phyloP scores from a whole-genome alignment of 2,113 vertebrate genomes.

The Nothobranchius furzeri region DNA sequence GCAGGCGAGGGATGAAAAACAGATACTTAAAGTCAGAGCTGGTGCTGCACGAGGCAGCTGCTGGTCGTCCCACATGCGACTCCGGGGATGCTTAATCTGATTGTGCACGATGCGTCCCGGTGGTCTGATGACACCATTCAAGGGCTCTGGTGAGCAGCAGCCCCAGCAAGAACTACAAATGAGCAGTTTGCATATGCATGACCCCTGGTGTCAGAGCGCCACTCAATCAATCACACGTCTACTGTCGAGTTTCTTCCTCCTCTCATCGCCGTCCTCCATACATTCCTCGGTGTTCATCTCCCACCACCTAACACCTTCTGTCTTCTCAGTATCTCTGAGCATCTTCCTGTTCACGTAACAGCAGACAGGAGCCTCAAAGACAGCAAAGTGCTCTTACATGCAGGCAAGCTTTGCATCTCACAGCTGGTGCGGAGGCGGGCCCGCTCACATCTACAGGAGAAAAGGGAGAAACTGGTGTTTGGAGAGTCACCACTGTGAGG shows the following conservation, averaged over 20 bases:
- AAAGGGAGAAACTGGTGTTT: conserved; percentile 45
- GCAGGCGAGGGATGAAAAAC: conserved; percentile 42
- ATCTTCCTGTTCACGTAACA: conserved; percentile 34
- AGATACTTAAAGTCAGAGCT: conserved; percentile 52
- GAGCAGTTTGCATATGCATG: conserved; percentile 76
- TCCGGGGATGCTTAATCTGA: conserved; percentile 72
- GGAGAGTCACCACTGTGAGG: conserved; percentile 57
- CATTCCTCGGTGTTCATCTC: not conserved
- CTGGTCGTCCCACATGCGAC: conserved; percentile 64
- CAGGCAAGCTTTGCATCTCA: conserved; percentile 64
- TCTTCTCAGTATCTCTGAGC: conserved; percentile 26
- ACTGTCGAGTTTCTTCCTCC: conserved; percentile 23
- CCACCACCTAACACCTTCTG: conserved; percentile 26
- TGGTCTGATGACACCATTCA: conserved; percentile 59
- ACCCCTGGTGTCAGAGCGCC: conserved; percentile 60
- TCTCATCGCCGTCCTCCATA: conserved; percentile 6
- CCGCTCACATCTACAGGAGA: conserved; percentile 35
- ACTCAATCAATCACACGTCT: conserved; percentile 72
- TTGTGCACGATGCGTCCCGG: conserved; percentile 66
- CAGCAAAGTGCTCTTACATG: conserved; percentile 76
- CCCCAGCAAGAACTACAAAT: conserved; percentile 72
- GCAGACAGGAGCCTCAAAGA: conserved; percentile 58
- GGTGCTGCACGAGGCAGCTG: conserved; percentile 60
- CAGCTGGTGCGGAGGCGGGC: conserved; percentile 65
- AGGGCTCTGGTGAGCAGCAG: conserved; percentile 50